phyloP scores from a whole-genome alignment of 1,140 invertebrate species.

The Panagrolaimus sp. region DNA sequence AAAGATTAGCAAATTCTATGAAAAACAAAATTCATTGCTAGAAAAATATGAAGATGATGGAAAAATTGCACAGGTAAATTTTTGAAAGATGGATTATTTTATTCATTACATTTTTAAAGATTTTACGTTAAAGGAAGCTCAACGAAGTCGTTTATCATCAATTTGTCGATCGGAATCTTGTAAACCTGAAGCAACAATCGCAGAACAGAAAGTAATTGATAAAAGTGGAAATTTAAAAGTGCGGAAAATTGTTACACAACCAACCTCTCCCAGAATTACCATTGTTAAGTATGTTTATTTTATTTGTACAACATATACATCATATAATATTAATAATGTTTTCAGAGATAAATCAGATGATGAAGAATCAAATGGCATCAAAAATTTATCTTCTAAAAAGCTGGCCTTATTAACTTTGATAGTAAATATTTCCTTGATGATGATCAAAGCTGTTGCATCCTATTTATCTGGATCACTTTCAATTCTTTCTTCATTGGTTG shows the following conservation, averaged over 20 bases:
- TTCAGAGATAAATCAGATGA: conserved; percentile 7
- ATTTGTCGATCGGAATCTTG: not conserved
- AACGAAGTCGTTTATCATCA: not conserved
- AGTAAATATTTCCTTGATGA: conserved; percentile 55
- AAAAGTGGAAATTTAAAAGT: not conserved
- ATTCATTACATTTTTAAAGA: not conserved
- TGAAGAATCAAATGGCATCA: not conserved
- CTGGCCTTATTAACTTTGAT: conserved; percentile 46
- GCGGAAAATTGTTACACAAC: not conserved
- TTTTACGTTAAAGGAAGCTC: not conserved
- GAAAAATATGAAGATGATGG: conserved; percentile 8
- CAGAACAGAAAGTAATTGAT: not conserved
- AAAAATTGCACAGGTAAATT: not conserved
- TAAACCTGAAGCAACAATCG: not conserved
- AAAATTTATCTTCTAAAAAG: not conserved
- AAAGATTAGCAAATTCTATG: conserved; percentile 1
- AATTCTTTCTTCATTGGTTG: conserved; percentile 62
- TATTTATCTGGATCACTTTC: conserved; percentile 62
- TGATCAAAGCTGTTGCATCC: conserved; percentile 61
- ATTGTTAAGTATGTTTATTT: conserved; percentile 12
- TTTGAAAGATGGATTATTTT: not conserved
- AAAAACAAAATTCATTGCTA: not conserved
- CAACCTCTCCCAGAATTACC: not conserved
- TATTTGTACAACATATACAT: too few relatives aligned
- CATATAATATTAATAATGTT: not conserved